Conservation (phyloP, 2,888 invertebrate species). For the Cotesia congregata region DNA sequence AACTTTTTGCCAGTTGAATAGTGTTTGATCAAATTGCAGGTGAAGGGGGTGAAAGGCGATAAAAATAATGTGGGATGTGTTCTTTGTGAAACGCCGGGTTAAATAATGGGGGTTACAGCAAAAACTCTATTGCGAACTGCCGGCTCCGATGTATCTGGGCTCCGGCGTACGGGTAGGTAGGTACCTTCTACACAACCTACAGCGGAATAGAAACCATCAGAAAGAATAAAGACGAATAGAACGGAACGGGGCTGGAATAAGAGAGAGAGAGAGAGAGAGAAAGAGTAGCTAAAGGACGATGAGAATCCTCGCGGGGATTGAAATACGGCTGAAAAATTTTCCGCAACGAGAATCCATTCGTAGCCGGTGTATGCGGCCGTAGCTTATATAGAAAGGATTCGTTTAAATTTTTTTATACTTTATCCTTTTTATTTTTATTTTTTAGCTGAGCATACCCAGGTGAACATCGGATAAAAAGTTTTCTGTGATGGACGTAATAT, state of each 20-base stretch:
- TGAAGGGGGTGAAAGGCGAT: not conserved
- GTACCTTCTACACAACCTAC: not conserved
- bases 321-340: conserved; percentile 48
- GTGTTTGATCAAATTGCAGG: not conserved
- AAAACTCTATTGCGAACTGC: conserved; percentile 24
- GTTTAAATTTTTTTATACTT: conserved; percentile 20
- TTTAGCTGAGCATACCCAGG: conserved; percentile 20
- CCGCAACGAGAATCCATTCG: conserved; percentile 45
- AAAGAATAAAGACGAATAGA: not conserved
- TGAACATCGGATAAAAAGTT: conserved; percentile 27
- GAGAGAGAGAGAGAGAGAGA: conserved; percentile 21
- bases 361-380: conserved; percentile 26
- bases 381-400: conserved; percentile 24
- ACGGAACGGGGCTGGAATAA: not conserved
- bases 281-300: conserved; percentile 15
- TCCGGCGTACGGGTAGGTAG: not conserved
- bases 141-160: not conserved
- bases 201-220: not conserved
- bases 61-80: conserved; percentile 10
- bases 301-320: conserved; percentile 38
- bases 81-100: conserved; percentile 20
- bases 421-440: conserved; percentile 8
- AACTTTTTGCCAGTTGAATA: conserved; percentile 6
- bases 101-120: conserved; percentile 29
- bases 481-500: conserved; percentile 14